Evolutionary conservation across 2,888 invertebrate genomes (phyloP), one percentile per base, ranked within the genome.

Genomic region (Drosophila pseudotalamancana): DNA sequence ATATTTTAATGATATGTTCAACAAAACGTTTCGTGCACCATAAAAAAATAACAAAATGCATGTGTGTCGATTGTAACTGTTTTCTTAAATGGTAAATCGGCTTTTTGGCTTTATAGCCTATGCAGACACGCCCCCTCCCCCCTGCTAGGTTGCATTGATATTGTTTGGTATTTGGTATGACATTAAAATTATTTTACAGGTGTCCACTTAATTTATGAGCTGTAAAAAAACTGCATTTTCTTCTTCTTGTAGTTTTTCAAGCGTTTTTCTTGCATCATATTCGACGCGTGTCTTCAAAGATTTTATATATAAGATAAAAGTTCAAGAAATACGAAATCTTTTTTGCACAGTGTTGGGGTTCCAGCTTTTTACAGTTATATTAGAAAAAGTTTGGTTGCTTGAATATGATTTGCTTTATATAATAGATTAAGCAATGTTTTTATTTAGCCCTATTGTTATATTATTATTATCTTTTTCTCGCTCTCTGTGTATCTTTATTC

Each of bases 1-100:
- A 71, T 85, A 86, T 82, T 88, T 88, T 88, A 88, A 88, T 89
- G 88, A 80, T 80, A 80, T 86, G 82, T 89, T 88, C 87, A 89
- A 88, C 88, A 88, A 88, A 89, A 77, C 80, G 88, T 68, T 88
- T 69, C 77, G 53, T 77, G 88, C 82, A 84, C 76, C 32, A 32
- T 46, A 46, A 46, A 46, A n/a, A n/a, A n/a, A n/a, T n/a, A n/a
- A n/a, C n/a, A n/a, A n/a, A 46, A 88, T 87, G 61, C 54, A 49
- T 46, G 39, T 16, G n/a, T n/a, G 11, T 81, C 45, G 67, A 31
- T 60, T 65, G 80, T 81, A 86, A 86, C 81, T 86, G 86, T 86
- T 77, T 60, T 56, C 54, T 27, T 59, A 73, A 73, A 72, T 70
- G 72, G 64, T 86, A 80, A 79, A 82, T 83, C 86, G 84, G 86